phyloP scores from a whole-genome alignment of 2,797 vertebrate species.

The Hirundo rustica region DNA sequence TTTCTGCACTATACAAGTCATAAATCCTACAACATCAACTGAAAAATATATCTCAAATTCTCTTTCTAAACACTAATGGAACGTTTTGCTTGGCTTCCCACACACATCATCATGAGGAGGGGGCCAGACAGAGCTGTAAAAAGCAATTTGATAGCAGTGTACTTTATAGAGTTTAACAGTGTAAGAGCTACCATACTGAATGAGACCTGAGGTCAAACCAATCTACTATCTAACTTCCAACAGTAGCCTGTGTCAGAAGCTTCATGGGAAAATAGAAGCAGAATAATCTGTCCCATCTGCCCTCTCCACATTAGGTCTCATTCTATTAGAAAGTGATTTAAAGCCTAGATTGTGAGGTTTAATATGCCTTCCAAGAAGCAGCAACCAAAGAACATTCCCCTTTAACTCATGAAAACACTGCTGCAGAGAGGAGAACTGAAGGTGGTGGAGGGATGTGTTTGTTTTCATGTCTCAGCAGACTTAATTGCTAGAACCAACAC shows the following conservation, averaged over 20 bases:
- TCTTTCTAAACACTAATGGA: conserved; percentile 41
- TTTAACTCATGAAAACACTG: not conserved
- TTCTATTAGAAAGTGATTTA: conserved; percentile 22
- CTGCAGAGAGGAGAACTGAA: not conserved
- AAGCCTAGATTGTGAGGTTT: not conserved
- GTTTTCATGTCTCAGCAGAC: conserved; percentile 58
- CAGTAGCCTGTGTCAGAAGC: not conserved
- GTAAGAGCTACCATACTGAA: not conserved
- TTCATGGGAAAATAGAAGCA: conserved; percentile 16
- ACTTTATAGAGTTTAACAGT: conserved; percentile 3
- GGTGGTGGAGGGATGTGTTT: not conserved
- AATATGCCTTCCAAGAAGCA: not conserved
- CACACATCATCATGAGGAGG: not conserved
- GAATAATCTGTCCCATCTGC: conserved; percentile 20
- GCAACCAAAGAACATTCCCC: not conserved
- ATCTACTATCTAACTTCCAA: conserved; percentile 30
- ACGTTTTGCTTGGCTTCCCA: conserved; percentile 52
- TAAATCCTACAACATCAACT: conserved; percentile 42
- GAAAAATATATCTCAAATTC: conserved; percentile 39
- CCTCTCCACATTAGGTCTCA: not conserved
- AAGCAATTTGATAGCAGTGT: conserved; percentile 24
- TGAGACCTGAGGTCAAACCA: conserved; percentile 46
- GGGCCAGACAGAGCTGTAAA: conserved; percentile 9
- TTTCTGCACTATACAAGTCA: conserved; percentile 19
- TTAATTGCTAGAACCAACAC: conserved; percentile 50